Conservation (phyloP, 1,140 invertebrate genomes). For the Aphidius gifuensis region DNA sequence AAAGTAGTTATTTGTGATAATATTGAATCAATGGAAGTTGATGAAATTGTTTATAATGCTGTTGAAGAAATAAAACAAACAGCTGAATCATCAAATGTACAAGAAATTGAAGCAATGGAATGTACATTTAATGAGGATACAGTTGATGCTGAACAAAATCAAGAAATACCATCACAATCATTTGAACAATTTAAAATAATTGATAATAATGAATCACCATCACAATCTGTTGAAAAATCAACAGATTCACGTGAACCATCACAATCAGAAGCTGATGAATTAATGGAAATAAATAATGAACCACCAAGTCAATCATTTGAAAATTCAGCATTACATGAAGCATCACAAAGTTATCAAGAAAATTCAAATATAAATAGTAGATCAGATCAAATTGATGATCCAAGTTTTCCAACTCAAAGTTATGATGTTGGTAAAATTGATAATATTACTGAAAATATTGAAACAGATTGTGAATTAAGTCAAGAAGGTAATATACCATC, state of each 20-base stretch:
- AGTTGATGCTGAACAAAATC: background rate
- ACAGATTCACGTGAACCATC: slow-evolving; percentile 40
- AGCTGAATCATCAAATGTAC: slow-evolving; percentile 33
- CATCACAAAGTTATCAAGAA: slow-evolving; percentile 13
- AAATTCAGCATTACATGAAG: slow-evolving; percentile 39
- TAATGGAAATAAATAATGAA: slow-evolving; percentile 37
- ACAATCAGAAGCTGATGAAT: slow-evolving; percentile 37
- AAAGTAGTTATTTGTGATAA: too few species aligned
- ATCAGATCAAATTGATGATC: slow-evolving; percentile 39
- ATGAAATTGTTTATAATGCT: slow-evolving; percentile 5
- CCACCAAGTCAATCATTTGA: slow-evolving; percentile 47
- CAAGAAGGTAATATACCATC: slow-evolving; percentile 50
- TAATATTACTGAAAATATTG: slow-evolving; percentile 38
- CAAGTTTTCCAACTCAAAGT: slow-evolving; percentile 49
- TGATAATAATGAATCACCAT: slow-evolving; percentile 39
- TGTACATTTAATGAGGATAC: slow-evolving; percentile 4
- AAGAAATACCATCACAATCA: slow-evolving; percentile 42
- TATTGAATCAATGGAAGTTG: slow-evolving; percentile 21
- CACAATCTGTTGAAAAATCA: slow-evolving; percentile 44
- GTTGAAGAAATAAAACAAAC: slow-evolving; percentile 8
- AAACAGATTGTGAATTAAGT: slow-evolving; percentile 44
- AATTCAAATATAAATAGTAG: slow-evolving; percentile 32
- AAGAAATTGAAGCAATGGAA: slow-evolving; percentile 23
- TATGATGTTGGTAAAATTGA: slow-evolving; percentile 48
- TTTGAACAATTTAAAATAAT: slow-evolving; percentile 39